These are phyloP conservation scores for Drosophila pegasa DNA, from an alignment of 2,888 invertebrate species.

Conservation along the genomic window DNA sequence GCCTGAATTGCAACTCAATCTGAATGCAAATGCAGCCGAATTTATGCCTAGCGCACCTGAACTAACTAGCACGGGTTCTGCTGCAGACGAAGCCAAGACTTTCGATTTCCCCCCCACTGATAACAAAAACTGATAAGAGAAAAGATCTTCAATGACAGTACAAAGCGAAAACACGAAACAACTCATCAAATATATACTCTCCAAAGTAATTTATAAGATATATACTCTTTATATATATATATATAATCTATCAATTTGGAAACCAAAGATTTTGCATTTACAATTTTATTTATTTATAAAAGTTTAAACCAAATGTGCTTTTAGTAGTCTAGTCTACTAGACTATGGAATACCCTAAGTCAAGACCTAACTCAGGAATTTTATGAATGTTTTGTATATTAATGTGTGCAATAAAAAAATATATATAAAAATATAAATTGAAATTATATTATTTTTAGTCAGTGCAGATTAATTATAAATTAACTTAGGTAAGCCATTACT, in stretches of 20 bases:
- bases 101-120: neutral
- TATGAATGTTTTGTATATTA: neutral
- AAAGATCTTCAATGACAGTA: neutral
- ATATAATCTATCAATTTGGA: neutral
- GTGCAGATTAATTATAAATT: neutral
- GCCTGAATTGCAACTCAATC: no score
- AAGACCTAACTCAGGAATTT: neutral
- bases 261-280: neutral
- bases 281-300: neutral
- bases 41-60: constrained; percentile 6
- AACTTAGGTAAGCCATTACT: no score
- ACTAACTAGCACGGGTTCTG: neutral
- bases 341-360: neutral
- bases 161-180: neutral
- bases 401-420: neutral
- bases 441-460: neutral
- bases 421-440: neutral
- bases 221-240: neutral
- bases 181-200: neutral
- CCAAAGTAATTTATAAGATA: neutral
- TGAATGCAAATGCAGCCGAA: neutral
- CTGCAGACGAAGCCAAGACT: neutral
- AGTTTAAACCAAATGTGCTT: neutral
- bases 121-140: neutral
- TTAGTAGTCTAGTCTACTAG: neutral